A percentile compares a stretch with the other conserved stretches of the same genome.
Conservation (phyloP, 2,113 vertebrate species). For the Neomonachus schauinslandi region DNA sequence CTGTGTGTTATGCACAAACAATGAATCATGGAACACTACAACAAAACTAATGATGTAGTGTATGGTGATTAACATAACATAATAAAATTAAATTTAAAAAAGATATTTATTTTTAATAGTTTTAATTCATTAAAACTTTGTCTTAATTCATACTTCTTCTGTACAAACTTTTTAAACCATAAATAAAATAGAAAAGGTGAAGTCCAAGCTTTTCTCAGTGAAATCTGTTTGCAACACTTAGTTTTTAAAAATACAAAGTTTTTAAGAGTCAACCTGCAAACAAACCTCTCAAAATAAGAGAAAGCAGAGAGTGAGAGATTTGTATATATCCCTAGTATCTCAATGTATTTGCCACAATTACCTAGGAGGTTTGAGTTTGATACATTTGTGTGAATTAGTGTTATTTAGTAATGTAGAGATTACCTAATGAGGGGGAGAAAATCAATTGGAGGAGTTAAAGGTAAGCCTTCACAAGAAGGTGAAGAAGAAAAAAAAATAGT, state of each 20-base stretch:
- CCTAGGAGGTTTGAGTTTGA: neutral
- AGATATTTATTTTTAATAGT: neutral
- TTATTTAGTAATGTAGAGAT: neutral
- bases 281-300: neutral
- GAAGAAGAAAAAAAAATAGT: neutral
- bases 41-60: no score
- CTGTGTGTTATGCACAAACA: no score
- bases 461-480: neutral
- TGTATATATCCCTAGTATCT: neutral
- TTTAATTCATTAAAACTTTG: neutral
- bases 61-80: no score
- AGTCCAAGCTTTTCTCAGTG: neutral
- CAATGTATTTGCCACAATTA: neutral
- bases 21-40: no score
- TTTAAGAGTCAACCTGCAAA: neutral
- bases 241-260: neutral
- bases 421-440: neutral
- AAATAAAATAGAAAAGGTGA: neutral
- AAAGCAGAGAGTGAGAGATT: neutral
- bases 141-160: neutral
- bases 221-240: neutral
- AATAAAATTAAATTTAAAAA: no score
- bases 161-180: neutral
- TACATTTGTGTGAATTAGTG: neutral
- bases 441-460: neutral